phyloP scores from a whole-genome alignment of 30 jellyfish, hydroid and myxozoan genomes.

The Turritopsis rubra region DNA sequence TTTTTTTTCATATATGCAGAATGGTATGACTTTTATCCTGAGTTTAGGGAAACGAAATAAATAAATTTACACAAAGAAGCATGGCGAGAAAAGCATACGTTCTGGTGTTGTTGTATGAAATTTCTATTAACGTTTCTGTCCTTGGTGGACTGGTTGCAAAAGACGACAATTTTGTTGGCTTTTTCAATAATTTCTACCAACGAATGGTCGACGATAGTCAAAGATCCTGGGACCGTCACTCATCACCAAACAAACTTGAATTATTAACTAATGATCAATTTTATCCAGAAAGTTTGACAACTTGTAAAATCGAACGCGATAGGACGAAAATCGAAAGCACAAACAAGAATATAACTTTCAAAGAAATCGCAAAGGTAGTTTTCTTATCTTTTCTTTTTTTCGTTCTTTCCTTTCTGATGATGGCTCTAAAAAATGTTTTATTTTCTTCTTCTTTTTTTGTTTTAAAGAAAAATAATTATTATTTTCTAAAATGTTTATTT shows the following conservation, averaged over 20 bases:
- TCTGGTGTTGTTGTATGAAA: not conserved
- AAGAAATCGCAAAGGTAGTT: conserved; percentile 31
- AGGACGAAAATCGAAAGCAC: not conserved
- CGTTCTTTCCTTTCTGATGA: not conserved
- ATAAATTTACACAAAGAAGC: no score
- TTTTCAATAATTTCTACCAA: not conserved
- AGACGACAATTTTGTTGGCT: not conserved
- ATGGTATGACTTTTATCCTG: not conserved
- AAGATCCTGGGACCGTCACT: not conserved
- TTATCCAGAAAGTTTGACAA: not conserved
- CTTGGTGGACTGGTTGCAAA: not conserved
- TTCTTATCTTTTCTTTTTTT: not conserved
- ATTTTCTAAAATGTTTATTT: no score
- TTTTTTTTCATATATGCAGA: not conserved
- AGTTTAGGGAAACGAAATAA: not conserved
- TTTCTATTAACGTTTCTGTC: not conserved
- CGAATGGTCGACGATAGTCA: conserved; percentile 7
- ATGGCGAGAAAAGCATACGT: no score
- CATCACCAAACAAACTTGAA: conserved; percentile 12
- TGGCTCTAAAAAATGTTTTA: no score
- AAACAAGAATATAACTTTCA: not conserved
- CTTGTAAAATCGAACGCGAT: conserved; percentile 4
- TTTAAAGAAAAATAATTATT: no score
- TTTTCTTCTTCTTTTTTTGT: no score
- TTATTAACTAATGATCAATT: conserved; percentile 1